Percentiles rank a stretch among this genome's conserved stretches.
phyloP scores from a whole-genome alignment of 2,113 vertebrate genomes.

The Stictonetta naevosa region DNA sequence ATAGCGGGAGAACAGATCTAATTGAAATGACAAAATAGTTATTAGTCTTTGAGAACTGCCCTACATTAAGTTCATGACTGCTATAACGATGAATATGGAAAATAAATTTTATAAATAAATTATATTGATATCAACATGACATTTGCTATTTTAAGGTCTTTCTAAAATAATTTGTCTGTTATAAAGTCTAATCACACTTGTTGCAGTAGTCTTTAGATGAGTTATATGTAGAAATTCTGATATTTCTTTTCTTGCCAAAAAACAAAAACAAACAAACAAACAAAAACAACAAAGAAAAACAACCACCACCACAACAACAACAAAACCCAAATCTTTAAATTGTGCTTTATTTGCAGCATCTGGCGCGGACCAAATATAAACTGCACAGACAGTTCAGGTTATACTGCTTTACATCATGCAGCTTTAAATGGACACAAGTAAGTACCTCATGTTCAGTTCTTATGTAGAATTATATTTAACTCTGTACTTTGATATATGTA shows the following conservation, averaged over 20 bases:
- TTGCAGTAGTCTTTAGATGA: neutral
- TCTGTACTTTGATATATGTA: neutral
- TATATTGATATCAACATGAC: neutral
- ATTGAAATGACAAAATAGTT: constrained; percentile 17
- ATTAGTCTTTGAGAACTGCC: constrained; percentile 23
- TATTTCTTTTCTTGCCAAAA: neutral
- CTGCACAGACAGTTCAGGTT: constrained; percentile 93
- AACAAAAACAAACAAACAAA: too few species aligned
- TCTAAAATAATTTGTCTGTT: neutral
- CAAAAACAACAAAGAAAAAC: too few species aligned
- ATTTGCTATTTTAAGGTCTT: neutral
- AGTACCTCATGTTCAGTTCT: constrained; percentile 46
- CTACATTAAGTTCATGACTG: constrained; percentile 30
- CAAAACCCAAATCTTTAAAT: neutral
- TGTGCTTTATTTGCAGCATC: constrained; percentile 86
- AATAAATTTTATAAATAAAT: constrained; percentile 48
- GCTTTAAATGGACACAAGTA: constrained; percentile 96
- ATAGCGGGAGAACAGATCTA: neutral
- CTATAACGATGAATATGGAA: neutral
- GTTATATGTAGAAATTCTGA: neutral
- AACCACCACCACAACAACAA: neutral
- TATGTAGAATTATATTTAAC: neutral
- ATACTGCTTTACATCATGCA: constrained; percentile 92
- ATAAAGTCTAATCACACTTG: neutral
- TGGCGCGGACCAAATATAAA: constrained; percentile 96